phyloP scores from a whole-genome alignment of 2,113 vertebrate genomes.

The Seriola quinqueradiata region DNA sequence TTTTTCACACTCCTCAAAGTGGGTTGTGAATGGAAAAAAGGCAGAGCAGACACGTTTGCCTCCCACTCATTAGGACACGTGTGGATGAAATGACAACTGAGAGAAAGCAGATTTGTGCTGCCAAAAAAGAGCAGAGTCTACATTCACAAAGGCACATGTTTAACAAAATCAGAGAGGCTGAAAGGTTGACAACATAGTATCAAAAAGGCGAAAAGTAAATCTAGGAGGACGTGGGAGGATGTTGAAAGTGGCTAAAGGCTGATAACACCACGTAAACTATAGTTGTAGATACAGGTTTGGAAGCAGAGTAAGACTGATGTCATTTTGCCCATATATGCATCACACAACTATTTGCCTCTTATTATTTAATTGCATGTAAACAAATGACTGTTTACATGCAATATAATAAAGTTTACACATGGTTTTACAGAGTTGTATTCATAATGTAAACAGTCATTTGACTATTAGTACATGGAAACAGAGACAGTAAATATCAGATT shows the following conservation, averaged over 20 bases:
- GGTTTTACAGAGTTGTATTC: no score
- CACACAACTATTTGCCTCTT: no score
- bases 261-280: neutral
- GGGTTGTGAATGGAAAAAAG: conserved; percentile 19
- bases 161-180: conserved; percentile 4
- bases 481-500: neutral
- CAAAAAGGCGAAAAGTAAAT: neutral
- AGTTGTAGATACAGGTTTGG: neutral
- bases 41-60: conserved; percentile 25
- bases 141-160: conserved; percentile 7
- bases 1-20: conserved; percentile 19
- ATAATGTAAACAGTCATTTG: no score
- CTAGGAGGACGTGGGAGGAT: neutral
- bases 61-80: conserved; percentile 43
- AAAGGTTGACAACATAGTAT: neutral
- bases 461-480: no score
- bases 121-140: conserved; percentile 4
- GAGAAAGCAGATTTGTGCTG: neutral
- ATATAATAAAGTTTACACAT: no score
- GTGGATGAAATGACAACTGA: conserved; percentile 35
- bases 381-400: no score
- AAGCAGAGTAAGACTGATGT: neutral
- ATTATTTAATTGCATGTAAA: no score
- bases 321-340: neutral
- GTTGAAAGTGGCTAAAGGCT: neutral